Percentiles rank a stretch among this genome's conserved stretches.
Conservation (phyloP, 2,888 invertebrate genomes). For the Epiblema foenella region DNA sequence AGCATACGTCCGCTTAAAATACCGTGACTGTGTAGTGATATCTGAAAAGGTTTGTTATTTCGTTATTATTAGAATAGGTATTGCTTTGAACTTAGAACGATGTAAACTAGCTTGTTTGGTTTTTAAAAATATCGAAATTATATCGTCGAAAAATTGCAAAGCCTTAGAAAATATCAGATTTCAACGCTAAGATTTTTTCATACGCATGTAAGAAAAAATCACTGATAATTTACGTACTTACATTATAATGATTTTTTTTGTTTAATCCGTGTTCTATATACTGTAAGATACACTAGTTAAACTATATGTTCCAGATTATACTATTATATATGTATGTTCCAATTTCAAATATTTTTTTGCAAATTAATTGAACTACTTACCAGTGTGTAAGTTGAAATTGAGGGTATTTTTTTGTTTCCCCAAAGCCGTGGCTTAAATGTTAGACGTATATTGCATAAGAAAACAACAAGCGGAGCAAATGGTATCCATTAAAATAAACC, state of each 20-base stretch:
- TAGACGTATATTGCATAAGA: slow-evolving; percentile 4
- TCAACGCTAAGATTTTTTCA: no score
- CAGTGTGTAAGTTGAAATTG: no score
- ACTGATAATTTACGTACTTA: no score
- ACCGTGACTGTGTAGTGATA: slow-evolving; percentile 16
- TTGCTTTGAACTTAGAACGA: not conserved
- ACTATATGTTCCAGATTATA: no score
- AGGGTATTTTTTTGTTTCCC: no score
- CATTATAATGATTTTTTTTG: not conserved
- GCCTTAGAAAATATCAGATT: no score
- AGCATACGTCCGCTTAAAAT: slow-evolving; percentile 25
- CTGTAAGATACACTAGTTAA: not conserved
- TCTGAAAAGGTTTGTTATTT: slow-evolving; percentile 5
- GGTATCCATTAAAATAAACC: slow-evolving; percentile 37
- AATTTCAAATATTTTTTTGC: not conserved
- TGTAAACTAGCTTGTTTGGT: not conserved
- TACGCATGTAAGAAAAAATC: no score
- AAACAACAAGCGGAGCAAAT: slow-evolving; percentile 2
- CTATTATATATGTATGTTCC: not conserved
- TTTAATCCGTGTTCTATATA: not conserved
- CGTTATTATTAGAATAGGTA: slow-evolving; percentile 5
- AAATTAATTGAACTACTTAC: not conserved
- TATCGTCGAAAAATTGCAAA: not conserved
- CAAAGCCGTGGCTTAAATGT: no score
- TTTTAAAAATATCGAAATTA: not conserved